A percentile compares a stretch with the other conserved stretches of the same genome.
These are phyloP conservation scores for Argyrosomus regius DNA, from an alignment of 2,797 vertebrate species.

Conservation along the genomic window DNA sequence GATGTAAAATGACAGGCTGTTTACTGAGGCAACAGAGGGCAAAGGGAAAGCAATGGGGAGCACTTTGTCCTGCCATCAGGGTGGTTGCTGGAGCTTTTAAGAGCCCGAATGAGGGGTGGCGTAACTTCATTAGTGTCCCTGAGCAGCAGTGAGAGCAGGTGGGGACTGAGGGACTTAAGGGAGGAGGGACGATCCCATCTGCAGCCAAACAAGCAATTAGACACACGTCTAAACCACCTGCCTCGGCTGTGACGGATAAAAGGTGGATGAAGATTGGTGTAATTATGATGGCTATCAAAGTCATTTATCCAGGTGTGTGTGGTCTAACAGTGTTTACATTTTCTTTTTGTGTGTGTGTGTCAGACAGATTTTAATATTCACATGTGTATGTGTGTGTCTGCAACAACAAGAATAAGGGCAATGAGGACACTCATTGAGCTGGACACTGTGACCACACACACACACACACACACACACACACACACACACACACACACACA, in stretches of 20 bases:
- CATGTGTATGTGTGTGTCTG: background rate
- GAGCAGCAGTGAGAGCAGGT: conserved; percentile 62
- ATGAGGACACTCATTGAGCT: conserved; percentile 45
- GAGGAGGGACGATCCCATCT: conserved; percentile 52
- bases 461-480: background rate
- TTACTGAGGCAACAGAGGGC: conserved; percentile 65
- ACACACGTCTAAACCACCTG: conserved; percentile 62
- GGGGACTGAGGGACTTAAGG: conserved; percentile 46
- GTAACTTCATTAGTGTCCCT: conserved; percentile 81
- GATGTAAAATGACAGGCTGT: conserved; percentile 69
- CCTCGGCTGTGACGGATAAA: conserved; percentile 38
- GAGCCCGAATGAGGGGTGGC: conserved; percentile 68
- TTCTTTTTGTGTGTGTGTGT: background rate
- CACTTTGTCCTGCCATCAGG: conserved; percentile 70
- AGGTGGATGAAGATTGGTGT: conserved; percentile 53
- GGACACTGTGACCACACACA: conserved; percentile 9
- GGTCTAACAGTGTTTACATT: background rate
- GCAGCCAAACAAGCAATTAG: conserved; percentile 75
- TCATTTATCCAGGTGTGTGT: conserved; percentile 26
- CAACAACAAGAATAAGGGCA: conserved; percentile 9
- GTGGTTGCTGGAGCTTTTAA: conserved; percentile 74
- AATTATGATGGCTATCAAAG: conserved; percentile 51
- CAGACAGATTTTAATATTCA: background rate
- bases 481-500: background rate
- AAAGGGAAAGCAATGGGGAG: conserved; percentile 64